Evolutionary conservation across 1,140 invertebrate genomes (phyloP), one percentile per base, ranked within the genome.

Genomic region (Megalonaias nervosa): DNA sequence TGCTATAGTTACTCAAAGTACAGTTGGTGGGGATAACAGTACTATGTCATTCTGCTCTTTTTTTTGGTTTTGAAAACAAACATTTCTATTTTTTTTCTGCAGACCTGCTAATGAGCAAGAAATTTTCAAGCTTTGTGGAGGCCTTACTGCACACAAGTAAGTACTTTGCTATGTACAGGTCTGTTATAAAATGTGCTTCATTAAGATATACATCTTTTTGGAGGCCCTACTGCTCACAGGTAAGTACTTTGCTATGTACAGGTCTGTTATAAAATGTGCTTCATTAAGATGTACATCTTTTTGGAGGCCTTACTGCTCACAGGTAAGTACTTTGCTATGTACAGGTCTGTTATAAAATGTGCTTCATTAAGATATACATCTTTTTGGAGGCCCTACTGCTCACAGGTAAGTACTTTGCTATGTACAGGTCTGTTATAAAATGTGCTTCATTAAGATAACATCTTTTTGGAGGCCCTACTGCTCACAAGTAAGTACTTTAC

Each of bases 221-320:
- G 93, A 67, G 95, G 95, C 11, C 91, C 95, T 84, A 97, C 95
- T 58, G 94, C 94, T 6, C 95, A 97, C 89, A 96, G 96, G 93
- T 94, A 92, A 88, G 91, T 83, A 26, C 31, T 58, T n/a, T 70
- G 31, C 19, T 57, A 15, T 62, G 13, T 0, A 38, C 3, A 61
- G 21, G 21, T 21, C 6, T 17, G 6, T 19, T 3, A 19, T 19
- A 19, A 21, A 61, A 17, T 19, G 1, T 21, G 17, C 17, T 19
- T 61, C 17, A 2, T 61, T 61, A 61, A 6, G 21, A 19, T 2
- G 21, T 2, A 21, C 21, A 19, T 2, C 17, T 21, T 19, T 21
- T 61, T 6, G 94, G 93, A 67, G 95, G 95, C 11, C 91, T 95
- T 84, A 97, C 95, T 58, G 94, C 94, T 6, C 95, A 97, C 89